These are phyloP conservation scores for Acrossocheilus wenchowensis DNA, from an alignment of 2,797 vertebrate genomes.

Conservation along the genomic window DNA sequence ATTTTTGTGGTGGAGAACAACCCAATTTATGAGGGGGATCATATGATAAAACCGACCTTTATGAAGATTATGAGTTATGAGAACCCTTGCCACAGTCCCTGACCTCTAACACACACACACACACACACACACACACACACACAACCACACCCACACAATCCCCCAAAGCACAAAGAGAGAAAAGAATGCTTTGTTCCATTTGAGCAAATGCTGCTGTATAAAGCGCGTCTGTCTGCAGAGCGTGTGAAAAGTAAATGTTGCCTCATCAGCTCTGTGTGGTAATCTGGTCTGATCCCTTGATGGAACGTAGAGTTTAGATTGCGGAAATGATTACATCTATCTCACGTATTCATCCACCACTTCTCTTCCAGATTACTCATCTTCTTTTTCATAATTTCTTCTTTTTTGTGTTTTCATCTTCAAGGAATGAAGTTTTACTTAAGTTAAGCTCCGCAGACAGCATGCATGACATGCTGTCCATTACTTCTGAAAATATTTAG, in stretches of 20 bases:
- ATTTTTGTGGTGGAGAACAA: not conserved
- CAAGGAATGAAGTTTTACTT: slow-evolving; percentile 6
- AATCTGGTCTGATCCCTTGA: slow-evolving; percentile 59
- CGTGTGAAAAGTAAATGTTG: slow-evolving; percentile 63
- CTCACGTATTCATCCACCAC: not conserved
- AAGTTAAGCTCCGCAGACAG: not conserved
- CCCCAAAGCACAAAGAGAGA: slow-evolving; percentile 31
- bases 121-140: slow-evolving; percentile 19
- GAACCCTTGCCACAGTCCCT: not conserved
- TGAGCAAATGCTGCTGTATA: slow-evolving; percentile 47
- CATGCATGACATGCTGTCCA: not conserved
- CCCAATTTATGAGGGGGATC: slow-evolving; percentile 12
- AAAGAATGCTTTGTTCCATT: slow-evolving; percentile 64
- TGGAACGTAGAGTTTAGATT: slow-evolving; percentile 43
- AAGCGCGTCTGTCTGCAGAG: slow-evolving; percentile 32
- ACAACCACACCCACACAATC: slow-evolving; percentile 29
- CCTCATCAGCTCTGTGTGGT: slow-evolving; percentile 53
- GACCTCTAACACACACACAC: slow-evolving; percentile 49
- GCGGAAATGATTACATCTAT: not conserved
- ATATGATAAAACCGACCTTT: slow-evolving; percentile 27
- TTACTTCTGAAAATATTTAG: not conserved
- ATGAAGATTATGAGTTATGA: slow-evolving; percentile 17
- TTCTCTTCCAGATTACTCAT: not conserved
- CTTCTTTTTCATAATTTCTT: not conserved
- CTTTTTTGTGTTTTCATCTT: not conserved